Conservation (phyloP, 2,113 vertebrate species). For the Columbina picui region DNA sequence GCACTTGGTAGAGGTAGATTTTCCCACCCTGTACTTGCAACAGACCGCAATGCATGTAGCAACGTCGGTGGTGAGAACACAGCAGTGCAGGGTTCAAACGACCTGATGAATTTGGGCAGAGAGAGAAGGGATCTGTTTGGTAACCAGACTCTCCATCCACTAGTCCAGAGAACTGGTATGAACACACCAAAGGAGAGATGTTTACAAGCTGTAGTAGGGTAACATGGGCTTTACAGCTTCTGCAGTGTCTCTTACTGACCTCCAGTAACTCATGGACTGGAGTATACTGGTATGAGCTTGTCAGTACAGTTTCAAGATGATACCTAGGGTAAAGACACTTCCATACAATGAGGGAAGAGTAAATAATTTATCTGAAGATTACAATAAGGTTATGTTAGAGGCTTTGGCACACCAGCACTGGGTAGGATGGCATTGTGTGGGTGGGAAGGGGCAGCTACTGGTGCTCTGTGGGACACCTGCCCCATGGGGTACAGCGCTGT, state of each 20-base stretch:
- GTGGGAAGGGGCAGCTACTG: neutral
- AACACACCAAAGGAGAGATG: neutral
- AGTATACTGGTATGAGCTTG: slow-evolving; percentile 20
- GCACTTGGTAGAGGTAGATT: neutral
- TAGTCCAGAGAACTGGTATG: neutral
- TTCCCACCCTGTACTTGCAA: neutral
- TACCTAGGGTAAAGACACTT: too few species aligned
- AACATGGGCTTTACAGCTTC: neutral
- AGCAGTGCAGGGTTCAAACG: neutral
- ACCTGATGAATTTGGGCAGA: neutral
- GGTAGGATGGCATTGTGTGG: neutral
- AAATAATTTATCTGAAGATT: slow-evolving; percentile 32
- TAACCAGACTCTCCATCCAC: neutral
- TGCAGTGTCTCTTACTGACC: neutral
- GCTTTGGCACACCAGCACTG: neutral
- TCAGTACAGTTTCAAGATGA: neutral
- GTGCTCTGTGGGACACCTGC: accelerated
- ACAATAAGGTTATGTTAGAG: neutral
- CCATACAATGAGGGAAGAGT: neutral
- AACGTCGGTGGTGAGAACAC: neutral
- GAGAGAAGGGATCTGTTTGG: neutral
- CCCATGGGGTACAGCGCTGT: neutral
- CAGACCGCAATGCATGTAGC: neutral
- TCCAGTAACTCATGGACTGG: neutral
- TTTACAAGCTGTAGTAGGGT: neutral